Evolutionary conservation across 2,113 vertebrate species (phyloP).

Genomic region (Phainopepla nitens): DNA sequence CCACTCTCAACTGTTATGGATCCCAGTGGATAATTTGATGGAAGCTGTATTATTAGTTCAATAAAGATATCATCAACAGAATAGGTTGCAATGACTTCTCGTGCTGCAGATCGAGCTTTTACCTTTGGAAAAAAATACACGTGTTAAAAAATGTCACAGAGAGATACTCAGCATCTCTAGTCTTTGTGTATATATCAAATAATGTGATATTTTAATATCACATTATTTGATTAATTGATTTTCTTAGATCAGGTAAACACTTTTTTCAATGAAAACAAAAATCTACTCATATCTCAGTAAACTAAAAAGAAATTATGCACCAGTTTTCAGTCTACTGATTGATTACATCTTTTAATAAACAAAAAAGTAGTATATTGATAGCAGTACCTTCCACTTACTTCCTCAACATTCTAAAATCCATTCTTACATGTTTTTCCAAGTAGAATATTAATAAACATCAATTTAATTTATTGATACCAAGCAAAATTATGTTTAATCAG

Average conservation of each 20-base stretch:
- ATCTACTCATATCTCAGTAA: background rate
- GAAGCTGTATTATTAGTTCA: slow-evolving; percentile 93
- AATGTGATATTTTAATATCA: no score
- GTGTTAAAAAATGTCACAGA: background rate
- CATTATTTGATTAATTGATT: no score
- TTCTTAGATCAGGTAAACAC: background rate
- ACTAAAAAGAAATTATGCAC: background rate
- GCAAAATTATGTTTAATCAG: background rate
- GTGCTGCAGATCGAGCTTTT: slow-evolving; percentile 88
- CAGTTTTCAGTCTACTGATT: background rate
- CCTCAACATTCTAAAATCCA: background rate
- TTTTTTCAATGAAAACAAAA: background rate
- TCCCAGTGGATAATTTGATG: slow-evolving; percentile 90
- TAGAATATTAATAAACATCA: background rate
- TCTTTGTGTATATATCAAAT: background rate
- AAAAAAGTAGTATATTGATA: background rate
- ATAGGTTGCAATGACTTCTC: slow-evolving; percentile 96
- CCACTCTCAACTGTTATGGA: slow-evolving; percentile 93
- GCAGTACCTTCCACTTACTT: background rate
- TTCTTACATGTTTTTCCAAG: background rate
- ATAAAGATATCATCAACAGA: slow-evolving; percentile 96
- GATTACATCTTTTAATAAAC: background rate
- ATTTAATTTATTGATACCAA: background rate
- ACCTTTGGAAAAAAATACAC: slow-evolving; percentile 72
- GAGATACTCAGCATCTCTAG: background rate